Evolutionary conservation across 2,113 vertebrate genomes (phyloP), one percentile per base, ranked within the genome.

Genomic region (Lepus timidus): DNA sequence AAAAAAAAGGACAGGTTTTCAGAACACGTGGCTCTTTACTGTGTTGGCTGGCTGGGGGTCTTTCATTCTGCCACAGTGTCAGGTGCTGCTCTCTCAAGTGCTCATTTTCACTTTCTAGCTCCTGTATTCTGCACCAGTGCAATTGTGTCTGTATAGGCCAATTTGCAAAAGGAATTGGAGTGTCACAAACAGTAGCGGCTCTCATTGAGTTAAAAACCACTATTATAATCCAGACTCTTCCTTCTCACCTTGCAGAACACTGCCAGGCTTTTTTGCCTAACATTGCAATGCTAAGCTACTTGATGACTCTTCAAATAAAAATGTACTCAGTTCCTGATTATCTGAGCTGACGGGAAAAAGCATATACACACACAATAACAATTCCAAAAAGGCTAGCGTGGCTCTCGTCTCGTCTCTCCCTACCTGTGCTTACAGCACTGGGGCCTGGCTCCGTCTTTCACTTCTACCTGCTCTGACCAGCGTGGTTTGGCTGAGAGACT

Each of bases 151-250:
- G 52, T 1, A 10, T 44, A 33, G 79, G 62, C 86, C 90, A 92
- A 80, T 89, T 86, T 93, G 75, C 61, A 78, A 94, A 88, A 92
- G 55, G 73, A 95, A 93, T 22, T 70, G 44, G 78, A 79, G 36
- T 83, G 61, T 90, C 76, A 64, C 65, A 95, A 94, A 51, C 29
- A 80, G 49, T 23, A 85, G 74, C 22, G 86, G 51, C 33, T 86
- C 92, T 92, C 94, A 91, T 2, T 84, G 76, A 94, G 93, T 91
- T 73, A 89, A 95, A 96, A 94, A 67, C 6, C 10, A 76, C 29
- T 25, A 58, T 71, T 83, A 74, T 95, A 88, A 92, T 80, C 62
- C 20, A 76, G 79, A 95, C 44, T 85, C 55, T 85, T 93, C 31
- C n/a, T 88, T 85, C 89, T 31, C 78, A 87, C 52, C 51, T 65